phyloP scores from a whole-genome alignment of 2,888 invertebrate genomes.

The Colletes collaris region DNA sequence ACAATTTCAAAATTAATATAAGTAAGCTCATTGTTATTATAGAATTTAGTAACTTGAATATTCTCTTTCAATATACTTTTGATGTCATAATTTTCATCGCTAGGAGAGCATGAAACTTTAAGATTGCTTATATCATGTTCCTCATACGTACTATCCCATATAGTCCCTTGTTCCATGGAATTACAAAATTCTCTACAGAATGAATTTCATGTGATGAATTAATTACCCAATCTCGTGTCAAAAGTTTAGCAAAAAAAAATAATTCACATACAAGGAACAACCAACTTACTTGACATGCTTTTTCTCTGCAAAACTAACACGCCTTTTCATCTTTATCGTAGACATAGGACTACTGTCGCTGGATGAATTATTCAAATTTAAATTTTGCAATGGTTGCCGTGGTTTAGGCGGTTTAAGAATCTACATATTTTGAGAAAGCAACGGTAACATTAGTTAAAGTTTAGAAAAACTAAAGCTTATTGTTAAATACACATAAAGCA shows the following conservation, averaged over 20 bases:
- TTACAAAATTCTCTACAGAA: constrained; percentile 77
- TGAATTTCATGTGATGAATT: constrained; percentile 13
- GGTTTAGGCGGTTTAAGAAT: constrained; percentile 76
- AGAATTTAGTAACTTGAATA: not conserved
- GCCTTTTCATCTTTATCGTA: constrained; percentile 71
- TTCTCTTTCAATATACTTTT: constrained; percentile 13
- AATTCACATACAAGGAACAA: constrained; percentile 6
- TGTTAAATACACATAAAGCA: too few relatives aligned
- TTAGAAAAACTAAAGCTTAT: not conserved
- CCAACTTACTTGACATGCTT: constrained; percentile 77
- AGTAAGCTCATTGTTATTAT: not conserved
- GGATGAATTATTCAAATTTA: constrained; percentile 65
- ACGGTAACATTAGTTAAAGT: constrained; percentile 1
- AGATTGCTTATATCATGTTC: constrained; percentile 73
- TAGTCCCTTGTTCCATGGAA: constrained; percentile 76
- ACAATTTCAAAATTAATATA: not conserved
- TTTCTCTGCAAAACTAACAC: constrained; percentile 80
- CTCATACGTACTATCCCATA: constrained; percentile 79
- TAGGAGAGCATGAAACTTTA: constrained; percentile 33
- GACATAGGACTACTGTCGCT: constrained; percentile 68
- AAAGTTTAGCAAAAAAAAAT: not conserved
- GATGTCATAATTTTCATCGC: constrained; percentile 2
- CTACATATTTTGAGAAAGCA: constrained; percentile 55
- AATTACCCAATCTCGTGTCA: constrained; percentile 63
- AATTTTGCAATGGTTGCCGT: constrained; percentile 71